phyloP scores from a whole-genome alignment of 2,888 invertebrate genomes.

The Limnephilus rhombicus region DNA sequence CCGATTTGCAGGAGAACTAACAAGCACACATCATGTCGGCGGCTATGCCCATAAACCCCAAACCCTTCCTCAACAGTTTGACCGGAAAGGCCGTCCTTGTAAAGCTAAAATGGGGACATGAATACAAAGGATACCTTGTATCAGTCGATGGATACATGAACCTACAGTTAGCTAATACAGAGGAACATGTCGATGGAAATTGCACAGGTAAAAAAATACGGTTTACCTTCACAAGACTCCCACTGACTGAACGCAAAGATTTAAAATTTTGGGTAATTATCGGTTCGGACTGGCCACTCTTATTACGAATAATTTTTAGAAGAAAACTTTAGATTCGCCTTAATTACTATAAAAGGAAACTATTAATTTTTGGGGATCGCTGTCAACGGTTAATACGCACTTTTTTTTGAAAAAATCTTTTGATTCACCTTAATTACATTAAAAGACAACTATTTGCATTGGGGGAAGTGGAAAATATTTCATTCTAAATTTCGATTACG shows the following conservation, averaged over 20 bases:
- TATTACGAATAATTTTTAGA: too few species aligned
- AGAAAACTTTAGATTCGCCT: too few species aligned
- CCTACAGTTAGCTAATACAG: conserved; percentile 97
- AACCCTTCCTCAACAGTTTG: conserved; percentile 98
- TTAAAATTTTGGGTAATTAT: too few species aligned
- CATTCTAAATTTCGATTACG: too few species aligned
- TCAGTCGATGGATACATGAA: conserved; percentile 99
- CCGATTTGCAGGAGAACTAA: not conserved
- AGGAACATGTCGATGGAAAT: conserved; percentile 96
- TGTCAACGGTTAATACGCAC: too few species aligned
- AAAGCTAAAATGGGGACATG: conserved; percentile 99
- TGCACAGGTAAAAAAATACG: conserved; percentile 83
- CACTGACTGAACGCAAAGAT: not conserved
- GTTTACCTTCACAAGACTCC: not conserved
- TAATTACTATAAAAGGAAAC: too few species aligned
- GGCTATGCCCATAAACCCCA: conserved; percentile 98
- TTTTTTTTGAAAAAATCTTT: too few species aligned
- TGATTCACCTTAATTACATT: too few species aligned
- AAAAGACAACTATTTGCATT: too few species aligned
- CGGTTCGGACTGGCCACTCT: too few species aligned
- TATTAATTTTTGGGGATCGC: too few species aligned
- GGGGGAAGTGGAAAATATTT: too few species aligned
- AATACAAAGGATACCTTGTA: conserved; percentile 98
- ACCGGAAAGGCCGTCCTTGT: conserved; percentile 99
- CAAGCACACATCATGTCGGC: conserved; percentile 80